These are phyloP conservation scores for Archaeoteleia sp. DNA, from an alignment of 2,888 invertebrate genomes.

Conservation along the genomic window DNA sequence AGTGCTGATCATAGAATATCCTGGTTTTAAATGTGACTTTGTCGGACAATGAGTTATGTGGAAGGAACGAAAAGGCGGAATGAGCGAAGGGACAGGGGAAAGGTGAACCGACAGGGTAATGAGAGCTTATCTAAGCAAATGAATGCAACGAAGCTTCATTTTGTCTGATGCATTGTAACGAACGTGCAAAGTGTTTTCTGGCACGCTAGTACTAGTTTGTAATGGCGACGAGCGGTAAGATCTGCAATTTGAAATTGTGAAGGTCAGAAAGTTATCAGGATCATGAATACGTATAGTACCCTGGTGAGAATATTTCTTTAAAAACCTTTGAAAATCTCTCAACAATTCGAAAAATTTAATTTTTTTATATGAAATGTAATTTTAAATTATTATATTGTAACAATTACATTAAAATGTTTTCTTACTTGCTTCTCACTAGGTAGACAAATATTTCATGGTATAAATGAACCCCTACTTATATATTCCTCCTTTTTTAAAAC, in stretches of 20 bases:
- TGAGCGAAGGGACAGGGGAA: slow-evolving; percentile 13
- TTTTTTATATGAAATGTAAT: too few relatives aligned
- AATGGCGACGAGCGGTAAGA: slow-evolving; percentile 37
- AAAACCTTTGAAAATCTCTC: too few relatives aligned
- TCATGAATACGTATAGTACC: too few relatives aligned
- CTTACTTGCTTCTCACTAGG: too few relatives aligned
- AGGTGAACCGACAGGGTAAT: slow-evolving; percentile 53
- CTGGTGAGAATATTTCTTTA: too few relatives aligned
- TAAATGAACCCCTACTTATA: too few relatives aligned
- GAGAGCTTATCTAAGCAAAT: slow-evolving; percentile 71
- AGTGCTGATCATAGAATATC: slow-evolving; percentile 38
- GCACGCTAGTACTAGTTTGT: slow-evolving; percentile 62
- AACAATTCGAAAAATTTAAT: too few relatives aligned
- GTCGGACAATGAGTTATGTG: slow-evolving; percentile 43
- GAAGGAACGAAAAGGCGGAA: slow-evolving; percentile 27
- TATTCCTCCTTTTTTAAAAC: too few relatives aligned
- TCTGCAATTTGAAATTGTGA: slow-evolving; percentile 6
- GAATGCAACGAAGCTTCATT: slow-evolving; percentile 70
- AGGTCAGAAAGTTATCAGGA: slow-evolving; percentile 3
- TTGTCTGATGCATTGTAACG: slow-evolving; percentile 69
- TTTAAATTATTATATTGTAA: too few relatives aligned
- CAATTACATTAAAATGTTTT: too few relatives aligned
- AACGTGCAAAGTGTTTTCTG: slow-evolving; percentile 68
- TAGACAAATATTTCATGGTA: too few relatives aligned
- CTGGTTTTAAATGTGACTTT: slow-evolving; percentile 34